Percentiles rank a stretch among this genome's conserved stretches.
phyloP scores from a whole-genome alignment of 2,113 vertebrate species.

The Cyprinodon tularosa region DNA sequence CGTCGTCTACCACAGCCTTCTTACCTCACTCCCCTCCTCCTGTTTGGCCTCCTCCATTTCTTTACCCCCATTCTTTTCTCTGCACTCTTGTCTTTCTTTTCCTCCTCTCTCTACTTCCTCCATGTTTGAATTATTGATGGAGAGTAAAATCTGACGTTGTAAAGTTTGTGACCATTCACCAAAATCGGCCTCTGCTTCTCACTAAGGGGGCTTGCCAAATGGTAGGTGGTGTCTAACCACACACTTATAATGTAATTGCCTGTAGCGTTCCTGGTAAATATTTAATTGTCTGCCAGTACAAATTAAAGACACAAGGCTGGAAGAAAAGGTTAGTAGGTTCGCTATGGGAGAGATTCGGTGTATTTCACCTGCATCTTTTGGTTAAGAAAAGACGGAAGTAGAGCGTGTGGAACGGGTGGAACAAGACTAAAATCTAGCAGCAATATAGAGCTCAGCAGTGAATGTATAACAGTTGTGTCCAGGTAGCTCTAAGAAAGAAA shows the following conservation, averaged over 20 bases:
- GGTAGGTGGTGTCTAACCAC: slow-evolving; percentile 90
- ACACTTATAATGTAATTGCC: slow-evolving; percentile 94
- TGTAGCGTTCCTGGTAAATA: slow-evolving; percentile 91
- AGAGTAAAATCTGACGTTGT: slow-evolving; percentile 92
- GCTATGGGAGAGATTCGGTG: slow-evolving; percentile 49
- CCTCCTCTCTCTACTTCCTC: slow-evolving; percentile 37
- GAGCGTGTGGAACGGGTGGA: not conserved
- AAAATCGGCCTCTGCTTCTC: slow-evolving; percentile 83
- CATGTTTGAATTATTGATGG: slow-evolving; percentile 88
- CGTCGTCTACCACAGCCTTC: slow-evolving; percentile 37
- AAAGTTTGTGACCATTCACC: slow-evolving; percentile 90
- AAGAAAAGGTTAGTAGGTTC: slow-evolving; percentile 61
- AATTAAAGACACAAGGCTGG: slow-evolving; percentile 84
- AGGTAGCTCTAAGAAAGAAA: not conserved
- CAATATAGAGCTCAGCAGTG: not conserved
- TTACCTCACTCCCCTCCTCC: slow-evolving; percentile 26
- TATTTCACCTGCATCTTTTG: slow-evolving; percentile 58
- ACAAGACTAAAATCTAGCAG: not conserved
- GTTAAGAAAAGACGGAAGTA: slow-evolving; percentile 21
- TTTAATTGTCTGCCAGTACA: slow-evolving; percentile 91
- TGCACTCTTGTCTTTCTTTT: slow-evolving; percentile 40
- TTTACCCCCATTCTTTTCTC: slow-evolving; percentile 15
- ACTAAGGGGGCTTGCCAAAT: slow-evolving; percentile 81
- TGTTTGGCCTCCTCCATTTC: slow-evolving; percentile 35
- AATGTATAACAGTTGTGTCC: not conserved